These are phyloP conservation scores for Lasioglossum pauxillum DNA, from an alignment of 2,888 invertebrate species.

Conservation along the genomic window DNA sequence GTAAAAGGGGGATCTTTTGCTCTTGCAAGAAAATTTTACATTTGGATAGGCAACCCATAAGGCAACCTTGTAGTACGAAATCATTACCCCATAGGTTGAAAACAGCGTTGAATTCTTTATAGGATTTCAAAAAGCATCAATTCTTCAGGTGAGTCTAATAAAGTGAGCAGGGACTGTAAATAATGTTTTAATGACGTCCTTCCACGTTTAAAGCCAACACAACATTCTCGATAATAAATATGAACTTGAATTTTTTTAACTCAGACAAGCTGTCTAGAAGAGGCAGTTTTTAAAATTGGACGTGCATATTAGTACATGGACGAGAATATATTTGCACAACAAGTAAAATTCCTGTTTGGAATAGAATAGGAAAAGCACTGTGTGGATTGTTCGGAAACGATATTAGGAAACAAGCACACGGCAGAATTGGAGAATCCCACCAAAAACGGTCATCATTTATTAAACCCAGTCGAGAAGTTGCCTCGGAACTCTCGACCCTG, in stretches of 20 bases:
- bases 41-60: no score
- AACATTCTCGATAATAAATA: background rate
- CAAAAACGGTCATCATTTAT: slow-evolving; percentile 68
- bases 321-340: background rate
- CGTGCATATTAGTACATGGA: background rate
- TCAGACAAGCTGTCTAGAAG: background rate
- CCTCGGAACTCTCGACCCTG: slow-evolving; percentile 31
- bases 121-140: no score
- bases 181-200: background rate
- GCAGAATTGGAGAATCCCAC: slow-evolving; percentile 47
- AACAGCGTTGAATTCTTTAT: no score
- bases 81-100: no score
- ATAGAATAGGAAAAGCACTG: background rate
- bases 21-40: no score
- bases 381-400: background rate
- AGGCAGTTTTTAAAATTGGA: background rate
- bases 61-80: no score
- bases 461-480: slow-evolving; percentile 27
- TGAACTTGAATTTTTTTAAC: background rate
- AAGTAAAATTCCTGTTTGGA: background rate
- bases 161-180: no score
- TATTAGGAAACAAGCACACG: background rate
- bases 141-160: no score
- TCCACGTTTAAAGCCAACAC: background rate
- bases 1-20: no score